Evolutionary conservation across 2,113 vertebrate genomes (phyloP), one percentile per base, ranked within the genome.

Genomic region (Dipodomys ordii): DNA sequence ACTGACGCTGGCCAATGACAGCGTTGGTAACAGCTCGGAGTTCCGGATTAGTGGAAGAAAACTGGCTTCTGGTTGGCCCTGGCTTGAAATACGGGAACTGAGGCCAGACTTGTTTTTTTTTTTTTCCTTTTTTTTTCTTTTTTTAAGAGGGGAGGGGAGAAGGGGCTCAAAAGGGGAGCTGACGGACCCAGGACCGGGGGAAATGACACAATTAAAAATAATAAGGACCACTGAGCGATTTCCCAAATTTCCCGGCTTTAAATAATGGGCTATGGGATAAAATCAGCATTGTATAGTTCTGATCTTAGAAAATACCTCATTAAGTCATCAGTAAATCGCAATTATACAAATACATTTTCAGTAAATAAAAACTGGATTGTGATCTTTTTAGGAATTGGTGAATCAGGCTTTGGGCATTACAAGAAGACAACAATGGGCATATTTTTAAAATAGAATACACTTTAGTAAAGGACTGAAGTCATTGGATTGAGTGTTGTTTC

Each of bases 1-100:
- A 97, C 93, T 97, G 97, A 86, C 92, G 80, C n/a, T 78, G 97
- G 96, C 99, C 98, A 99, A 99, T 99, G 71, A 97, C 90, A 97
- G 92, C 46, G 65, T 96, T 81, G 93, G 82, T 98, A 97, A 95
- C 68, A 97, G 96, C 92, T 84, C 22, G 74, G 49, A 92, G 88
- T 98, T 92, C 96, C 84, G 95, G 96, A 97, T 93, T 93, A 32
- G 79, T 91, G 71, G 84, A 94, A 95, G 93, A 72, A 97, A 92
- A 80, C 79, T 69, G 85, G 68, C 46, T 93, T 97, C 96, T 98
- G 98, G 98, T 99, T 99, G 98, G 99, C 88, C 96, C 76, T 57
- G 71, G 67, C 84, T 57, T 93, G 88, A 96, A 96, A 97, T 95
- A 96, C 96, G 96, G 97, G 97, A 97, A 96, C 95, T 93, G 86